A percentile compares a stretch with the other conserved stretches of the same genome.
phyloP scores from a whole-genome alignment of 1,140 invertebrate species.

The Drosophila suzukii region DNA sequence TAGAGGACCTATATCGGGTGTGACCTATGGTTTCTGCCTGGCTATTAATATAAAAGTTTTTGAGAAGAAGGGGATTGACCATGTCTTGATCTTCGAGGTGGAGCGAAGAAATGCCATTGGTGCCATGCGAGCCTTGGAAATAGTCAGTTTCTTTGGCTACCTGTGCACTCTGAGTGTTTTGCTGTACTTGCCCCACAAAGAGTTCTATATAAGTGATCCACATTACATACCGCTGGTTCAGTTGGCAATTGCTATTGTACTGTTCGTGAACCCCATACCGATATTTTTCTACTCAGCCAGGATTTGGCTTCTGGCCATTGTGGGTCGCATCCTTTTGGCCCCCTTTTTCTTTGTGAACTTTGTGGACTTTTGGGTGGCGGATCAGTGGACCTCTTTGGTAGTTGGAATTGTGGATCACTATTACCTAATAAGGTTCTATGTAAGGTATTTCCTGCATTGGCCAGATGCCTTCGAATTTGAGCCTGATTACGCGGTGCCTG shows the following conservation, averaged over 20 bases:
- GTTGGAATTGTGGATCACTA: constrained; percentile 92
- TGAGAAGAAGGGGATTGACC: constrained; percentile 91
- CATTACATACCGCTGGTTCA: constrained; percentile 87
- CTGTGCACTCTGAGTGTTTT: constrained; percentile 87
- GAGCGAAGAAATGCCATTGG: constrained; percentile 89
- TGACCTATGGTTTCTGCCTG: constrained; percentile 88
- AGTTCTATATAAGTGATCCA: constrained; percentile 85
- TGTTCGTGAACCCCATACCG: constrained; percentile 88
- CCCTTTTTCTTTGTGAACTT: constrained; percentile 94
- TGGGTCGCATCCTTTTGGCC: constrained; percentile 88
- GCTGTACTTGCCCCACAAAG: constrained; percentile 85
- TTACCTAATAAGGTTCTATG: constrained; percentile 43
- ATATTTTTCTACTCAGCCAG: constrained; percentile 84
- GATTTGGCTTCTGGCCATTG: constrained; percentile 71
- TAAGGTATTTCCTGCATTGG: constrained; percentile 27
- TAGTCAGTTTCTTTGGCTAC: constrained; percentile 88
- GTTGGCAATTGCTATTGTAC: constrained; percentile 85
- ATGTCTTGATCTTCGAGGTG: constrained; percentile 92
- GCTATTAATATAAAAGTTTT: constrained; percentile 90
- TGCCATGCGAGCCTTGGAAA: constrained; percentile 88
- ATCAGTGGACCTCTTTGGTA: constrained; percentile 94
- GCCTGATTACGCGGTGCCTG: constrained; percentile 71
- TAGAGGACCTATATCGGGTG: constrained; percentile 87
- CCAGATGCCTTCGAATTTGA: constrained; percentile 28
- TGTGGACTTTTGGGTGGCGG: constrained; percentile 96